Evolutionary conservation across 2,888 invertebrate genomes (phyloP).

Genomic region (Rhynchonema sp.): DNA sequence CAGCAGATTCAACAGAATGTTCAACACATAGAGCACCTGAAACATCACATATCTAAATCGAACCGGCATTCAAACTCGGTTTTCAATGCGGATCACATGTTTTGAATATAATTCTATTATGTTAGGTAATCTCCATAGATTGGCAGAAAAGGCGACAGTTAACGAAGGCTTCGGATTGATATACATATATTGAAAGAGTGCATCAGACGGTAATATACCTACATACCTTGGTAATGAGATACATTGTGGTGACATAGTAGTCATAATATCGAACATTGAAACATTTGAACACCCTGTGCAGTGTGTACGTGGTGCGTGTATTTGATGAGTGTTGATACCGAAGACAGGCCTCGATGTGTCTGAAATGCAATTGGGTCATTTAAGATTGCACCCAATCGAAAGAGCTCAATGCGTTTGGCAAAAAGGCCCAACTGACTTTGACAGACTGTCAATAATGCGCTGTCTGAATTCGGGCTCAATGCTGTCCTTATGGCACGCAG

Average conservation of each 20-base stretch:
- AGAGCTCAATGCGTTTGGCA: too few species aligned
- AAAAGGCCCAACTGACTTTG: too few species aligned
- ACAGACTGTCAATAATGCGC: not conserved
- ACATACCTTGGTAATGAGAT: constrained; percentile 2
- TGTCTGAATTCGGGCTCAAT: constrained; percentile 15
- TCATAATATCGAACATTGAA: constrained; percentile 8
- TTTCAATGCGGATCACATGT: too few species aligned
- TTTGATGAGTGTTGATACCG: not conserved
- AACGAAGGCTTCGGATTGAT: too few species aligned
- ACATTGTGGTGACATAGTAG: constrained; percentile 4
- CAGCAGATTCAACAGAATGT: constrained; percentile 22
- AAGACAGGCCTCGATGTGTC: not conserved
- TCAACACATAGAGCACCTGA: constrained; percentile 23
- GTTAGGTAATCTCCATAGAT: too few species aligned
- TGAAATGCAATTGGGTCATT: too few species aligned
- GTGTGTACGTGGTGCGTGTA: not conserved
- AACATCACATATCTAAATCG: too few species aligned
- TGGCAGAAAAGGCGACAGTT: too few species aligned
- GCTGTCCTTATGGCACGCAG: constrained; percentile 23
- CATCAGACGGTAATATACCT: not conserved
- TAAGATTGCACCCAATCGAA: too few species aligned
- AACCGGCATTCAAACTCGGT: too few species aligned
- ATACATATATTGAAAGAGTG: too few species aligned
- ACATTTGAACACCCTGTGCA: constrained; percentile 3
- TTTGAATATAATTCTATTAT: too few species aligned